Evolutionary conservation across 1,140 invertebrate genomes (phyloP), one percentile per base, ranked within the genome.

Genomic region (Drosophila tropicalis): DNA sequence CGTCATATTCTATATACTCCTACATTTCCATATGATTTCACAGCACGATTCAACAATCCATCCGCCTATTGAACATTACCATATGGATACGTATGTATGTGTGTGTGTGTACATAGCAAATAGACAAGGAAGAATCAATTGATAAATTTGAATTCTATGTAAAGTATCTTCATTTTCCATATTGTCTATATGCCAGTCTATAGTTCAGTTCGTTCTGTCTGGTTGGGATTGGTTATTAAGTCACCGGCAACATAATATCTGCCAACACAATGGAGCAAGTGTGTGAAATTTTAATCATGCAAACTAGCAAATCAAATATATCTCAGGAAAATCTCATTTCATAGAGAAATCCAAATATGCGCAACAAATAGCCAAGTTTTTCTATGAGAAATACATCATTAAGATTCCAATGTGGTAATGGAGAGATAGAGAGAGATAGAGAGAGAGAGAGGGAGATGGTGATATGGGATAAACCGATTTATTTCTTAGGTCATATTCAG

Each of bases 1-100:
- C 82, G 82, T 84, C 81, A 84, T 78, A 61, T 85, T 67, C 81
- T 85, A 70, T 74, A 65, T 55, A 77, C 15, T 47, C 15, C 44
- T 51, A 47, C 44, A 17, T 19, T 63, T 41, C 40, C 62, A 72
- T 58, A 34, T n/a, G 32, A 58, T 58, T 36, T 58, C 56, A 17
- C 12, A 34, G 56, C 44, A 51, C 44, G 44, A 51, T 22, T 39
- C 5, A 39, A 39, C 17, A 17, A 22, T 22, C 44, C 44, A 51
- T 51, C 44, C 44, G 44, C 10, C 44, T 51, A 51, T 51, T 22
- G 5, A 51, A n/a, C 17, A 51, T 51, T 51, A 22, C 44, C 44
- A 51, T 51, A 51, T 51, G 44, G 17, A 51, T 29, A 5, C 5
- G 29, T 29, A 29, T 29, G 25, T 29, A 5, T 29, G 29, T 17